Evolutionary conservation across 2,113 vertebrate species (phyloP).

Genomic region (Istiophorus platypterus): DNA sequence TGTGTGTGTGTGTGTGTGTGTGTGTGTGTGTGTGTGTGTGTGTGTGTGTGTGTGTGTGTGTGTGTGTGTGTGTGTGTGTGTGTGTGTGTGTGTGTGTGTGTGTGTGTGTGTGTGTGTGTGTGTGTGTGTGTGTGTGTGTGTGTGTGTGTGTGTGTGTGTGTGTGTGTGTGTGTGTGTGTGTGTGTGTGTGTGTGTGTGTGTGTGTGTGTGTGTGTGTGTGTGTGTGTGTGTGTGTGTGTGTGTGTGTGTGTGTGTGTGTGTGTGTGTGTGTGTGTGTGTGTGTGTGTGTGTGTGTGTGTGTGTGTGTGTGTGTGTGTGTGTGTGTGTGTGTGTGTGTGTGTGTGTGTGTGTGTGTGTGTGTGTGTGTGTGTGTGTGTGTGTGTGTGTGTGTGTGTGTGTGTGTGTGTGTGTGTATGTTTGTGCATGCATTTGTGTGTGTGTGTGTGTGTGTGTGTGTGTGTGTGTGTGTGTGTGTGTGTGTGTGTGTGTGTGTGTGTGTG

Average conservation of each 20-base stretch:
- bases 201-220: background rate
- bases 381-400: background rate
- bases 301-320: background rate
- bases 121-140: background rate
- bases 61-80: background rate
- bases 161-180: slow-evolving; percentile 1
- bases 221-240: background rate
- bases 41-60: background rate
- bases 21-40: background rate
- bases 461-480: slow-evolving; percentile 4
- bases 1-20: slow-evolving; percentile 6
- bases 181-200: slow-evolving; percentile 3
- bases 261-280: slow-evolving; percentile 6
- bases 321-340: background rate
- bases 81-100: background rate
- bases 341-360: background rate
- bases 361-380: slow-evolving; percentile 4
- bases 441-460: background rate
- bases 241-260: background rate
- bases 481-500: background rate
- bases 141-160: background rate
- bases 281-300: background rate
- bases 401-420: background rate
- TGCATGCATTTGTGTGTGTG: too few relatives aligned
- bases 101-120: slow-evolving; percentile 4